A percentile compares a stretch with the other conserved stretches of the same genome.
Evolutionary conservation across 2,797 vertebrate species (phyloP).

Genomic region (Manis javanica): DNA sequence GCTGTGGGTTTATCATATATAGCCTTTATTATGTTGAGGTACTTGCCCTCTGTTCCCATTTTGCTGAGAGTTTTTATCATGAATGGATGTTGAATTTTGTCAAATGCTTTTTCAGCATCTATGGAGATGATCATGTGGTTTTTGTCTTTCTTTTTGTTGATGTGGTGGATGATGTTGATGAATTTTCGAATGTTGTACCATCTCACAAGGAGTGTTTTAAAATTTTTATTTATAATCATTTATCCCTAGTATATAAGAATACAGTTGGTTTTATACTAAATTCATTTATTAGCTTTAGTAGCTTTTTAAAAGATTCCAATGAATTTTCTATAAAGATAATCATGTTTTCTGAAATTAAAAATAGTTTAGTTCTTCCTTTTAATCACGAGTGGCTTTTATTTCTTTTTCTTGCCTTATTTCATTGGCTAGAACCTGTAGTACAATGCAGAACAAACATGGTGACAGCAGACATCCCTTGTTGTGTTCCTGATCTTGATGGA

Average conservation of each 20-base stretch:
- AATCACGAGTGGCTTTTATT: neutral
- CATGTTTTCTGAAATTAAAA: constrained; percentile 1
- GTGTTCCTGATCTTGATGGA: neutral
- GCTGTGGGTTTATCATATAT: too few species aligned
- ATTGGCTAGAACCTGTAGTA: neutral
- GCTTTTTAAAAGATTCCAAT: neutral
- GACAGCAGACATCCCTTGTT: neutral
- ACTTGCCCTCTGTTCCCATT: too few species aligned
- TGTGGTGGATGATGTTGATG: too few species aligned
- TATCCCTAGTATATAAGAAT: neutral
- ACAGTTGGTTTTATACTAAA: neutral
- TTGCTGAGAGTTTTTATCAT: too few species aligned
- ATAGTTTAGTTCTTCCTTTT: neutral
- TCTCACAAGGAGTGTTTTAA: neutral
- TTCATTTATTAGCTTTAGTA: constrained; percentile 20
- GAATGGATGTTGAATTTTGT: too few species aligned
- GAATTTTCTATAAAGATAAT: constrained; percentile 25
- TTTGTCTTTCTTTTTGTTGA: too few species aligned
- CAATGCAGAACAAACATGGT: neutral
- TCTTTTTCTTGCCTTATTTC: neutral
- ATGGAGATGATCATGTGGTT: too few species aligned
- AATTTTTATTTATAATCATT: neutral
- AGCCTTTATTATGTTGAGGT: too few species aligned
- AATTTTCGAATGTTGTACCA: too few species aligned
- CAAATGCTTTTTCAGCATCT: too few species aligned